These are phyloP conservation scores for Lissocephala sabroskyi DNA, from an alignment of 2,888 invertebrate genomes.

Conservation along the genomic window DNA sequence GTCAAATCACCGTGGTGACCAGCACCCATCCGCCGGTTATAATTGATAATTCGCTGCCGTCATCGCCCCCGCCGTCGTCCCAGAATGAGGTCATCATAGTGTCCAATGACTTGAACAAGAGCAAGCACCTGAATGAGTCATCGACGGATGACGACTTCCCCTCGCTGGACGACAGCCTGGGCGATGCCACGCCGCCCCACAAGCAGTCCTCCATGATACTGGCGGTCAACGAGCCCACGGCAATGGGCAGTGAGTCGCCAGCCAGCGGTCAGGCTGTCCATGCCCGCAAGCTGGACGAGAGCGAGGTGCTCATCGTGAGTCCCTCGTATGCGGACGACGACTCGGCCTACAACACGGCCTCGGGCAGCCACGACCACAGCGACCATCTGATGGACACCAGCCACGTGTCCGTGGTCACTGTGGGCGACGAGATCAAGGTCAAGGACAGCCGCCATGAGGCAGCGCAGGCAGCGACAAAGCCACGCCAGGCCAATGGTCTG, in stretches of 20 bases:
- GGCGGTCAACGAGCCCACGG: slow-evolving; percentile 47
- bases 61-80: slow-evolving; percentile 33
- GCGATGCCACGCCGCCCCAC: slow-evolving; percentile 73
- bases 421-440: slow-evolving; percentile 85
- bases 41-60: slow-evolving; percentile 75
- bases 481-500: slow-evolving; percentile 74
- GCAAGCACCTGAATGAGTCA: slow-evolving; percentile 77
- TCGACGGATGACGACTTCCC: slow-evolving; percentile 85
- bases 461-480: slow-evolving; percentile 17
- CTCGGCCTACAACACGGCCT: slow-evolving; percentile 75
- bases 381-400: slow-evolving; percentile 80
- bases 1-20: slow-evolving; percentile 87
- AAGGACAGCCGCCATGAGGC: slow-evolving; percentile 78
- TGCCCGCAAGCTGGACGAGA: slow-evolving; percentile 85
- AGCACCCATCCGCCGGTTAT: slow-evolving; percentile 86
- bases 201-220: slow-evolving; percentile 70
- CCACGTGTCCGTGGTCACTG: slow-evolving; percentile 93
- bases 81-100: slow-evolving; percentile 85
- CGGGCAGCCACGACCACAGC: slow-evolving; percentile 57
- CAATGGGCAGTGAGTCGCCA: slow-evolving; percentile 7
- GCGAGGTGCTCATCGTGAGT: slow-evolving; percentile 87
- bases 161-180: slow-evolving; percentile 84
- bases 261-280: slow-evolving; percentile 34
- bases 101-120: slow-evolving; percentile 82
- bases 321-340: slow-evolving; percentile 79